Evolutionary conservation across 2,888 invertebrate genomes (phyloP).

Genomic region (Dorcus parallelipipedus): DNA sequence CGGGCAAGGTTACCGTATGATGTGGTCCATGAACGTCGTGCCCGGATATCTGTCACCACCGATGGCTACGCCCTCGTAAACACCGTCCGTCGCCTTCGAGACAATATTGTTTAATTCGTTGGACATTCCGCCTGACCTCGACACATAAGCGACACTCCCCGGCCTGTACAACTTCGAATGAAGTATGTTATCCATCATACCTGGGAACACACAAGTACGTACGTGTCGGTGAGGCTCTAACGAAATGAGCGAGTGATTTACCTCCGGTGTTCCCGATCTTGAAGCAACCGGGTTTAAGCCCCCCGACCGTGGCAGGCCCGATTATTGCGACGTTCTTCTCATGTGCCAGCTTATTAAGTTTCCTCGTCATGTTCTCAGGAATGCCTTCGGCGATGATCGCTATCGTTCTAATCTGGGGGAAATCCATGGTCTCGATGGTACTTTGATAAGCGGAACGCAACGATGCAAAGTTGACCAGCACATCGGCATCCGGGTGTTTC

Average conservation of each 20-base stretch:
- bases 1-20: constrained; percentile 59
- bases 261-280: constrained; percentile 99
- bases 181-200: constrained; percentile 97
- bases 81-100: constrained; percentile 94
- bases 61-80: constrained; percentile 96
- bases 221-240: no score
- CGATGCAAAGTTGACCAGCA: constrained; percentile 96
- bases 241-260: constrained; percentile 3
- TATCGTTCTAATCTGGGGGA: constrained; percentile 90
- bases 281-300: constrained; percentile 97
- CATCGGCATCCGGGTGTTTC: constrained; percentile 92
- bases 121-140: constrained; percentile 98
- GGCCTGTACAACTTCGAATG: constrained; percentile 95
- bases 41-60: constrained; percentile 97
- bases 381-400: constrained; percentile 99
- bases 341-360: constrained; percentile 81
- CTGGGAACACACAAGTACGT: constrained; percentile 7
- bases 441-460: constrained; percentile 96
- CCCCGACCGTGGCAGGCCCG: constrained; percentile 92
- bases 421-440: constrained; percentile 90
- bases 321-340: constrained; percentile 59
- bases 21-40: constrained; percentile 96
- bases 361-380: constrained; percentile 96
- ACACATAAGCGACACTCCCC: constrained; percentile 97
- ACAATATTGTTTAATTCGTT: constrained; percentile 98